Conservation (phyloP, 2,113 vertebrate species). For the Condylura cristata region DNA sequence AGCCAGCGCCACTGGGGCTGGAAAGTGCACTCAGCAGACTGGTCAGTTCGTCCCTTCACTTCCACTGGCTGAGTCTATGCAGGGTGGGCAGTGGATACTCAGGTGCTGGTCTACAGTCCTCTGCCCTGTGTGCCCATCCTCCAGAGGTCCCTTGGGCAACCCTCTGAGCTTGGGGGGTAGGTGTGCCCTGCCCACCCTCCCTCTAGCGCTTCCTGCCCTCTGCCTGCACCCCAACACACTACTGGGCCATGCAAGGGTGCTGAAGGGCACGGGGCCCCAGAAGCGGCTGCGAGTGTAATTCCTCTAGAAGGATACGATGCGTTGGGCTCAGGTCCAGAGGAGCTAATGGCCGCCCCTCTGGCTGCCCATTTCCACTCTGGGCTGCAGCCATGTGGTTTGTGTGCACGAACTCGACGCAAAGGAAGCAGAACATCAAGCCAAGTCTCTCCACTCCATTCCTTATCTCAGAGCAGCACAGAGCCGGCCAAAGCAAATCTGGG, state of each 20-base stretch:
- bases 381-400: constrained; percentile 82
- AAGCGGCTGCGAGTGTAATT: constrained; percentile 75
- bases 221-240: constrained; percentile 75
- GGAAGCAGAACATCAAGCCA: constrained; percentile 86
- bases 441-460: constrained; percentile 86
- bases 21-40: too few species aligned
- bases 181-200: not conserved
- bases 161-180: too few species aligned
- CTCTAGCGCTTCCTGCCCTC: constrained; percentile 67
- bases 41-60: too few species aligned
- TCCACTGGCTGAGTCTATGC: too few species aligned
- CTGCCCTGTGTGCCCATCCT: too few species aligned
- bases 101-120: too few species aligned
- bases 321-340: constrained; percentile 82
- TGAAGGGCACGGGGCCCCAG: constrained; percentile 72
- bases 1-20: too few species aligned
- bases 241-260: constrained; percentile 57
- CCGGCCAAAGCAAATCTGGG: constrained; percentile 80
- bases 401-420: constrained; percentile 81
- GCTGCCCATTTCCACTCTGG: constrained; percentile 82
- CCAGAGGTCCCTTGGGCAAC: too few species aligned
- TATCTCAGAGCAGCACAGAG: constrained; percentile 84
- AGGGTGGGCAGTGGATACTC: too few species aligned
- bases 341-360: constrained; percentile 82
- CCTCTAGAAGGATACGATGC: constrained; percentile 79